Evolutionary conservation across 1,140 invertebrate species (phyloP), one percentile per base, ranked within the genome.

Genomic region (Oppia nitens): DNA sequence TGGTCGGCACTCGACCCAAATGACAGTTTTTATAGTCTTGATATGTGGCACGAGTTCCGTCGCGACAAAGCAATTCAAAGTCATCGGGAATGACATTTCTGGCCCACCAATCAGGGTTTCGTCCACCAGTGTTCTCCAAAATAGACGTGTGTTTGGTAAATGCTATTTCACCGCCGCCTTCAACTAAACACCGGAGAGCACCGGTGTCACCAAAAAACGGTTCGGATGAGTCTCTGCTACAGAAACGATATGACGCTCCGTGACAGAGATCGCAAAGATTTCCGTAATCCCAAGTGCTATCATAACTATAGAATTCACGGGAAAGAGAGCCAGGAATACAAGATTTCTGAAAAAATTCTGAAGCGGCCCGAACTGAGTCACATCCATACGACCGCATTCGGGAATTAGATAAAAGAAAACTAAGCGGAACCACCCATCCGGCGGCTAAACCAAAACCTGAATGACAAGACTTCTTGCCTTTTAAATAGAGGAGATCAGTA

Each of bases 361-460:
- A 83, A 0, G 89, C 88, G 0, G 89, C 86, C 59, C 83, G 78
- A 3, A 88, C 77, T 0, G 87, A 84, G 72, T 95, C 84, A 69
- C 92, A 95, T 14, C 87, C 86, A 67, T 91, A 90, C 1, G 87
- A 82, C 24, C 91, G 75, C 61, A 97, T 92, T 81, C 92, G 88
- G 27, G 85, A 82, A 66, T 95, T 96, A 23, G 89, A 87, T 17
- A 97, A 79, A 0, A 96, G 76, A 68, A 89, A 93, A 1, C 89
- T 89, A 65, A 97, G 71, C 0, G 93, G 93, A 65, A 95, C 85
- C 0, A 96, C 79, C 93, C 93, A 98, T 2, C 93, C 93, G 12
- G 91, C 91, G 0, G 87, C 92, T 57, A 81, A 86, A 58, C 85
- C 85, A 23, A 96, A 85, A 26, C 90, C 90, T 1, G 87, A 81